phyloP scores from a whole-genome alignment of 2,888 invertebrate genomes.

The Spisula solida region DNA sequence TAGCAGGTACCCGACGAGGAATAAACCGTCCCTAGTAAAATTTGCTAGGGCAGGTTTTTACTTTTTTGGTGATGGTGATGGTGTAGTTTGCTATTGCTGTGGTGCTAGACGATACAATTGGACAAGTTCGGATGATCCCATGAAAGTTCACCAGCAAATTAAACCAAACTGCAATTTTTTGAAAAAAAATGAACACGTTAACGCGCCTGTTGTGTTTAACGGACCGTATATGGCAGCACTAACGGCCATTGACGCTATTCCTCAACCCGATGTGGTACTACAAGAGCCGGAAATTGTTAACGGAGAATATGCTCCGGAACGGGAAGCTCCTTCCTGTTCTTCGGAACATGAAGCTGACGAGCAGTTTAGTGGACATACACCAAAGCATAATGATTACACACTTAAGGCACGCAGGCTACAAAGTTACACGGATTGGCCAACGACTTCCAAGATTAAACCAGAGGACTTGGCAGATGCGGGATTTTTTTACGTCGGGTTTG shows the following conservation, averaged over 20 bases:
- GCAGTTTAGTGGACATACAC: conserved; percentile 29
- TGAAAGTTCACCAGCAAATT: conserved; percentile 52
- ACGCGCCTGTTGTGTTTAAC: conserved; percentile 38
- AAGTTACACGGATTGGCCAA: conserved; percentile 91
- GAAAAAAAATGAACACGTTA: conserved; percentile 48
- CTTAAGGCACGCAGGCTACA: conserved; percentile 57
- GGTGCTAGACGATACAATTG: conserved; percentile 57
- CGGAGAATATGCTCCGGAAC: background rate
- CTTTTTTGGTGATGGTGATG: conserved; percentile 62
- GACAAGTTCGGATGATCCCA: conserved; percentile 53
- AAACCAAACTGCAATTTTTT: conserved; percentile 61
- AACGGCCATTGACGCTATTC: conserved; percentile 28
- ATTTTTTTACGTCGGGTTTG: conserved; percentile 93
- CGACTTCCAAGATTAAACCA: conserved; percentile 93
- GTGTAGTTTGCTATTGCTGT: conserved; percentile 66
- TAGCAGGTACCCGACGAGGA: conserved; percentile 59
- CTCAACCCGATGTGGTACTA: conserved; percentile 5
- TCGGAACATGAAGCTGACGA: background rate
- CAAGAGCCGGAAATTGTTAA: background rate
- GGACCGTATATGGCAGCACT: conserved; percentile 22
- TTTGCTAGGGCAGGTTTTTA: conserved; percentile 65
- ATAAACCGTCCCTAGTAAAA: conserved; percentile 57
- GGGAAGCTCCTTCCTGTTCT: no score
- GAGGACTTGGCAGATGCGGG: conserved; percentile 95
- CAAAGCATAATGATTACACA: conserved; percentile 73